Conservation (phyloP, 1,140 invertebrate species). For the Zaprionus davidi region DNA sequence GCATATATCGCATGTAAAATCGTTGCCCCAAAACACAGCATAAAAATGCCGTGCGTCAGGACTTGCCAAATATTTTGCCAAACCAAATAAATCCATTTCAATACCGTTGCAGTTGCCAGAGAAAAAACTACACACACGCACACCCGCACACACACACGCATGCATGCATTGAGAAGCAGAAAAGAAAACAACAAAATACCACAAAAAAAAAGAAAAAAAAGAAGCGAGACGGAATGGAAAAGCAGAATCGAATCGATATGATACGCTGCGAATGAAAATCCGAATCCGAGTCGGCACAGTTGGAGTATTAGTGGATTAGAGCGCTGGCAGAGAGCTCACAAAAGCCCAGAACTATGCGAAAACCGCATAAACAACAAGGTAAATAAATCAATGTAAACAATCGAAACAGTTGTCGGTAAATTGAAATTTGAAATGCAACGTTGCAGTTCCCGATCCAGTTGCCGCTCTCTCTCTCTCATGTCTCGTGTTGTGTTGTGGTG, state of each 20-base stretch:
- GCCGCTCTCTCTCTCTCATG: not conserved
- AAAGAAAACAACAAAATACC: not conserved
- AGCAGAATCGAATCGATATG: slow-evolving; percentile 33
- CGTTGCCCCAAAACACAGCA: slow-evolving; percentile 51
- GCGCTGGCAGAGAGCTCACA: slow-evolving; percentile 34
- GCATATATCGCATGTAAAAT: slow-evolving; percentile 57
- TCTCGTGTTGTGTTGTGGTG: slow-evolving; percentile 9
- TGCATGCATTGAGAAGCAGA: not conserved
- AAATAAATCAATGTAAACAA: slow-evolving; percentile 83
- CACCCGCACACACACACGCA: not conserved
- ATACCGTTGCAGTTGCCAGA: slow-evolving; percentile 44
- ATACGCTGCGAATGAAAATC: slow-evolving; percentile 55
- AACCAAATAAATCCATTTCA: slow-evolving; percentile 79
- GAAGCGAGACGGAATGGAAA: slow-evolving; percentile 12
- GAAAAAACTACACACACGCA: not conserved
- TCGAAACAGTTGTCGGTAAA: slow-evolving; percentile 82
- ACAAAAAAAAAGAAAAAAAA: slow-evolving; percentile 10
- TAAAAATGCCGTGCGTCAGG: slow-evolving; percentile 66
- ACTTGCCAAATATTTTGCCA: slow-evolving; percentile 78
- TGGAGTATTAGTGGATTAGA: slow-evolving; percentile 76
- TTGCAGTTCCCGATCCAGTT: slow-evolving; percentile 37
- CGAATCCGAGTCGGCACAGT: slow-evolving; percentile 61
- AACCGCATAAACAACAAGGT: slow-evolving; percentile 79
- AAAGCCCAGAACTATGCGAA: slow-evolving; percentile 50
- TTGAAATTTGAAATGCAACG: slow-evolving; percentile 79